Base-by-base conservation (phyloP, 2,113 vertebrate genomes). In the Jacana jacana region DNA sequence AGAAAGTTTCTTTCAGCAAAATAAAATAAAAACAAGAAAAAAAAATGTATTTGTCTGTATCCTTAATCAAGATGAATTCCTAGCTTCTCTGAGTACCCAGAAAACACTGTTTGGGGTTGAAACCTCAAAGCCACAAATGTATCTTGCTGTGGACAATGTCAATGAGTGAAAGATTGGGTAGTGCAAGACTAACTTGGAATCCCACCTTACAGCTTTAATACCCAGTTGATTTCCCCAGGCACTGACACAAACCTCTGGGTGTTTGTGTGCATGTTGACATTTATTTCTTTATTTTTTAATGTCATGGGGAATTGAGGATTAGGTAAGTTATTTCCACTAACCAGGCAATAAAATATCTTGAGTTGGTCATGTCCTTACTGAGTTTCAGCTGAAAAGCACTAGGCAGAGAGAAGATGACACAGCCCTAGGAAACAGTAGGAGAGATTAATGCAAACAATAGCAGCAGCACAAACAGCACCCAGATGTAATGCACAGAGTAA, bases 271-370 rank as follows among this genome's bases (percentile, higher is more conserved):
- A 19, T 33, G 44, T 61, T 72, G 80, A 88, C 76, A 63, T 78
- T 71, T 92, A 68, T 93, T 95, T 88, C 68, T 92, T 90, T 96
- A 81, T 86, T 92, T 94, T 95, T 94, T 88, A 76, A 81, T 84
- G 65, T 65, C 1, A 1, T 2, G 1, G 57, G 57, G 44, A 86
- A 86, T 20, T 84, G 65, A 88, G 37, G 69, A 91, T 88, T 81
- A 81, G 13, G 52, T 83, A 81, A 88, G 51, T 71, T 91, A 79
- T 95, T 95, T 93, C 75, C 71, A 66, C 87, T 87, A 93, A 88
- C 54, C 49, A 79, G 75, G 58, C 70, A 79, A 64, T 84, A 81
- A 93, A 95, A 90, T 71, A 88, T 35, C 31, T 90, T 69, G 46
- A 95, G 76, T 72, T 1, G 4, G 48, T 71, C 39, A 25, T 8